Evolutionary conservation across 2,113 vertebrate genomes (phyloP).

Genomic region (Lathamus discolor): DNA sequence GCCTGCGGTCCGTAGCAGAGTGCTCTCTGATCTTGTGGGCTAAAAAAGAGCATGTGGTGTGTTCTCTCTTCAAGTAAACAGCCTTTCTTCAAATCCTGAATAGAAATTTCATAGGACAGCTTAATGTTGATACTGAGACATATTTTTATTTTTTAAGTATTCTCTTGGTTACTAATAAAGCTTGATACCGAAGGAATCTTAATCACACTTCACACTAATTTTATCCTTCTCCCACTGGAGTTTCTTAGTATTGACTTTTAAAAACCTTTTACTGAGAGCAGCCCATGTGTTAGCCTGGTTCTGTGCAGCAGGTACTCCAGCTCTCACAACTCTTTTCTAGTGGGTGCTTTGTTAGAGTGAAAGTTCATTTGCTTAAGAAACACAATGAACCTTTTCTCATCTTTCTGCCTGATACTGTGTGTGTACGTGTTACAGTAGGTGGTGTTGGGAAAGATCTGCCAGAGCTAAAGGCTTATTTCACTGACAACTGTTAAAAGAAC

Average conservation of each 20-base stretch:
- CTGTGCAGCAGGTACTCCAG: neutral
- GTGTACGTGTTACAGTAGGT: neutral
- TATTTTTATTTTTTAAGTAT: neutral
- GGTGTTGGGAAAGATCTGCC: neutral
- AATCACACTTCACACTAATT: neutral
- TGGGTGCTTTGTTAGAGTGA: neutral
- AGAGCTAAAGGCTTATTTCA: neutral
- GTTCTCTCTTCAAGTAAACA: neutral
- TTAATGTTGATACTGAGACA: neutral
- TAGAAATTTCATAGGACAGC: neutral
- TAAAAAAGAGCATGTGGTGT: neutral
- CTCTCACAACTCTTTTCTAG: neutral
- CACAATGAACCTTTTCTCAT: neutral
- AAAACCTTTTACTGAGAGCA: neutral
- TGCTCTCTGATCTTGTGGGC: neutral
- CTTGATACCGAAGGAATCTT: neutral
- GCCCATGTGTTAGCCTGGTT: neutral
- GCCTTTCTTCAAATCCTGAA: neutral
- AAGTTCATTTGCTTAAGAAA: neutral
- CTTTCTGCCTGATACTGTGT: fast-evolving
- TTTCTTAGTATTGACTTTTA: neutral
- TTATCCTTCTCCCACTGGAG: neutral
- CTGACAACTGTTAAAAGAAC: neutral
- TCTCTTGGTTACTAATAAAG: neutral
- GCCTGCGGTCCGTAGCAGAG: neutral